Evolutionary conservation across 2,113 vertebrate genomes (phyloP), one percentile per base, ranked within the genome.

Genomic region (Athene cunicularia): DNA sequence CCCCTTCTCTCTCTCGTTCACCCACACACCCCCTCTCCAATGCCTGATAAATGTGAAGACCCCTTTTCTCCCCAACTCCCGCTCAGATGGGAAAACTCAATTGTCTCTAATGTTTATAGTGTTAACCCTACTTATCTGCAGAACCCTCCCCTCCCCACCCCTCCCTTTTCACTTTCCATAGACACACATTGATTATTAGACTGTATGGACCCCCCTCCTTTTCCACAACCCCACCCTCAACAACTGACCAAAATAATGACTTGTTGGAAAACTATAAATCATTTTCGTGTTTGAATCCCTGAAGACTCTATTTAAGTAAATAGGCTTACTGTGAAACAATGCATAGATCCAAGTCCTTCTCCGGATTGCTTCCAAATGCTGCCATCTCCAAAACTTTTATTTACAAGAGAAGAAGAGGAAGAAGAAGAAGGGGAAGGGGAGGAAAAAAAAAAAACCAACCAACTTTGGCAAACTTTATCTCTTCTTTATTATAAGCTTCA

Each of bases 241-340:
- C 74, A 93, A 95, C 94, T 91, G 93, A 90, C 91, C 97, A 90
- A 97, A 98, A 98, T 97, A 97, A 96, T 86, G 97, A 96, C 95
- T 98, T 93, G 97, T 96, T 98, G 97, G 96, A 96, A 97, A 97
- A 96, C 95, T 91, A 98, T 98, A 98, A 98, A 98, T 98, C 96
- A 97, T 94, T 94, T 96, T 86, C 64, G 83, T 75, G 82, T 95
- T 91, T 91, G 89, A 96, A 93, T 97, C 97, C 90, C 95, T 95
- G 94, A 97, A 98, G 97, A 95, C 71, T 81, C 92, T 87, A 95
- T 97, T 97, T 97, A 96, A 97, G 96, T 97, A 96, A 97, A 98
- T 92, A 96, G 93, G 95, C 98, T 98, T 97, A 97, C 95, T 98
- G 83, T 95, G 94, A 96, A 95, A 96, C 97, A 93, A 87, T 96